A percentile compares a stretch with the other conserved stretches of the same genome.
These are phyloP conservation scores for Conops quadrifasciatus DNA, from an alignment of 2,888 invertebrate genomes.

Conservation along the genomic window DNA sequence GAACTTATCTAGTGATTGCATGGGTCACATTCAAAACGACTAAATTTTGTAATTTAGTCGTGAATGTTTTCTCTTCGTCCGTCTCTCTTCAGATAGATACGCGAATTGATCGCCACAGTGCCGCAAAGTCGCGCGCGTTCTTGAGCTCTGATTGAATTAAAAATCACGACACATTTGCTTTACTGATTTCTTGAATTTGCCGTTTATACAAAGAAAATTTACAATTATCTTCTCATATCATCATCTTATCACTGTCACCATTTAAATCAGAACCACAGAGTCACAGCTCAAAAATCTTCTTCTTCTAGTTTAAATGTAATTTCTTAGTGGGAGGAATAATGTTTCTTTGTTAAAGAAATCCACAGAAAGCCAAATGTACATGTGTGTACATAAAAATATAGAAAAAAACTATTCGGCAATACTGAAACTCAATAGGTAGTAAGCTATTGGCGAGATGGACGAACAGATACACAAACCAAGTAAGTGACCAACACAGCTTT, in stretches of 20 bases:
- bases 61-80: too few species aligned
- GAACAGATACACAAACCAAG: conserved; percentile 2
- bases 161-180: conserved; percentile 27
- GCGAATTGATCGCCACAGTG: conserved; percentile 40
- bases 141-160: conserved; percentile 56
- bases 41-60: too few species aligned
- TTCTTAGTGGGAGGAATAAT: conserved; percentile 8
- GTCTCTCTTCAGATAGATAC: too few species aligned
- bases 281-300: too few species aligned
- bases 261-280: conserved; percentile 20
- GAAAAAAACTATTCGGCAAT: too few species aligned
- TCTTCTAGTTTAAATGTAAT: conserved; percentile 6
- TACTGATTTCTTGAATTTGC: too few species aligned
- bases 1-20: too few species aligned
- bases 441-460: not conserved
- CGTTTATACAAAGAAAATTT: conserved; percentile 25
- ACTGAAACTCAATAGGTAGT: too few species aligned
- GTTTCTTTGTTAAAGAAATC: not conserved
- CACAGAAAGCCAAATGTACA: too few species aligned
- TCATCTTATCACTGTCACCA: conserved; percentile 17
- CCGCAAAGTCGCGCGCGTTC: conserved; percentile 48
- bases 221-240: not conserved
- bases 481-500: not conserved
- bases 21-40: too few species aligned
- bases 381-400: too few species aligned